Conservation (phyloP, 2,888 invertebrate species). For the Chymomyza procnemis region DNA sequence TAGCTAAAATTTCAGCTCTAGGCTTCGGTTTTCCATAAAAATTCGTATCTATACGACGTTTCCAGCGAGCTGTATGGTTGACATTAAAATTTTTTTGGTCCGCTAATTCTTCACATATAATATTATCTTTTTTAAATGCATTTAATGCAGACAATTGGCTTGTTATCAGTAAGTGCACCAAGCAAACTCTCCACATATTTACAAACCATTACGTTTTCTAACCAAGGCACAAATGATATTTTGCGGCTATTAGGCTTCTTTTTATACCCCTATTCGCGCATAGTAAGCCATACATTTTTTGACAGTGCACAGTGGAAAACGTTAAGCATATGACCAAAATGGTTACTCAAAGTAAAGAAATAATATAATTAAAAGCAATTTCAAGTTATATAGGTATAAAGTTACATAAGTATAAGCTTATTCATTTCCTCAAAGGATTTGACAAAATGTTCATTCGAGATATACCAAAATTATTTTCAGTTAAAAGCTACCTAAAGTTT, state of each 20-base stretch:
- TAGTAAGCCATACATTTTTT: too few species aligned
- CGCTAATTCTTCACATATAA: neutral
- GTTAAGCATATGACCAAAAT: too few species aligned
- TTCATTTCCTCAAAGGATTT: too few species aligned
- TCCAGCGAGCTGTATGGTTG: conserved; percentile 18
- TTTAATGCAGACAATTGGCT: neutral
- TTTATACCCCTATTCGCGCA: neutral
- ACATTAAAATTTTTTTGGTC: conserved; percentile 9
- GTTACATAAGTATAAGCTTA: too few species aligned
- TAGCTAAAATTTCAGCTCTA: conserved; percentile 80
- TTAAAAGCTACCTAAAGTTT: neutral
- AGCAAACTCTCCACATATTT: neutral
- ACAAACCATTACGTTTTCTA: neutral
- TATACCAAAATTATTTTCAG: too few species aligned
- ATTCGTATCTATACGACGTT: conserved; percentile 79
- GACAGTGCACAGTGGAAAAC: too few species aligned
- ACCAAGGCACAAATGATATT: neutral
- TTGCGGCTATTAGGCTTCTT: neutral
- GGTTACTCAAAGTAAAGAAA: too few species aligned
- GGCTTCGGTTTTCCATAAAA: conserved; percentile 82
- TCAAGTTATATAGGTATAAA: too few species aligned
- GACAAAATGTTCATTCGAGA: too few species aligned
- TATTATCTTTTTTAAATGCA: neutral
- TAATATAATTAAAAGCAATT: too few species aligned
- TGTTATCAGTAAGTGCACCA: neutral